These are phyloP conservation scores for Rattus rattus DNA, from an alignment of 2,113 vertebrate species.

Conservation along the genomic window DNA sequence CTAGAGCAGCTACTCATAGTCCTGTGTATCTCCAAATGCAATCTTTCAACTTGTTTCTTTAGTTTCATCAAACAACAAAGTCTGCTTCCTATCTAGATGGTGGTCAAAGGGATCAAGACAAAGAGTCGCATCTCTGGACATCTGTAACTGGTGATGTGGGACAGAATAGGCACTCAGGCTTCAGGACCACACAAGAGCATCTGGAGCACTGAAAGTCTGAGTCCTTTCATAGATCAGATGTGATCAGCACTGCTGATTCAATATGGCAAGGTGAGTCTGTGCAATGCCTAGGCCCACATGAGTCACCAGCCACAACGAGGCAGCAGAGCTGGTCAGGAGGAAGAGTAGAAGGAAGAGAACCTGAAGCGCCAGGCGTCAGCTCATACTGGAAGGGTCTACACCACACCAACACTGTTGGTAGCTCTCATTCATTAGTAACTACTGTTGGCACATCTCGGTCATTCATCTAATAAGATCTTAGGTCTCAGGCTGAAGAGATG, in stretches of 20 bases:
- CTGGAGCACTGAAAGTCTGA: too few relatives aligned
- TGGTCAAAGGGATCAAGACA: neutral
- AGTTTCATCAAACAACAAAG: neutral
- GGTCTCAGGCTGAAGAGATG: neutral
- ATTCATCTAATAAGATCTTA: neutral
- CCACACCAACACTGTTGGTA: too few relatives aligned
- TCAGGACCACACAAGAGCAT: neutral
- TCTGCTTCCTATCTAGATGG: neutral
- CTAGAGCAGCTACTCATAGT: neutral
- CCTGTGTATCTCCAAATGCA: neutral
- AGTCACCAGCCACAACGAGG: neutral
- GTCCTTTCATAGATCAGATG: neutral
- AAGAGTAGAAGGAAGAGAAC: neutral
- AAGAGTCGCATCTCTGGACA: neutral
- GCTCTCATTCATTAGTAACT: neutral
- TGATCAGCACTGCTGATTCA: neutral
- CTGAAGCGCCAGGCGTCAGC: neutral
- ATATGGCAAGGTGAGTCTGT: neutral
- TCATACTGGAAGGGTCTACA: neutral
- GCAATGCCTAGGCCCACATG: neutral
- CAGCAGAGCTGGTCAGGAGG: neutral
- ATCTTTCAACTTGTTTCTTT: neutral
- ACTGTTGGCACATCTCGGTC: neutral
- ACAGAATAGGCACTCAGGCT: neutral
- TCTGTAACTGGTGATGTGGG: neutral